Percentiles rank a stretch among this genome's conserved stretches.
These are phyloP conservation scores for Wasmannia auropunctata DNA, from an alignment of 1,140 invertebrate species.

Conservation along the genomic window DNA sequence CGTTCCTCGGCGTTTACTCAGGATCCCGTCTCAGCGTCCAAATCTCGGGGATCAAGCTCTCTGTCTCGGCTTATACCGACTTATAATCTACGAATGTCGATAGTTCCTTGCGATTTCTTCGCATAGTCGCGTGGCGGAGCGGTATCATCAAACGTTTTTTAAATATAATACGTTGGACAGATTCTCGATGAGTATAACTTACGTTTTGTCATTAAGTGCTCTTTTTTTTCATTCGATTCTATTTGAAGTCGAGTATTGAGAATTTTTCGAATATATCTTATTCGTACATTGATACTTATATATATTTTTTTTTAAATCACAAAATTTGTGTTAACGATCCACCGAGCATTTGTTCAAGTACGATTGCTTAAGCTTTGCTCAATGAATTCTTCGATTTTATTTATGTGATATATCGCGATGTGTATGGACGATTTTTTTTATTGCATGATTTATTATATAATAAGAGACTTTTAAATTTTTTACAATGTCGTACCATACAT, in stretches of 20 bases:
- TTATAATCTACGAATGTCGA: neutral
- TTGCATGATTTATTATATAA: neutral
- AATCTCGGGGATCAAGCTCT: constrained; percentile 17
- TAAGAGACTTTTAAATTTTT: neutral
- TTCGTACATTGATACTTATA: neutral
- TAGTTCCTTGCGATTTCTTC: neutral
- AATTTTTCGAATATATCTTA: neutral
- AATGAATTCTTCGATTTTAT: neutral
- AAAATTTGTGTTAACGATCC: neutral
- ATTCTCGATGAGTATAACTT: neutral
- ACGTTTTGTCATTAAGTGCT: too few species aligned
- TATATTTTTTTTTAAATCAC: neutral
- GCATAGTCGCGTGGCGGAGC: neutral
- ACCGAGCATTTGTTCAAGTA: neutral
- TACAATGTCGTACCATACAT: neutral
- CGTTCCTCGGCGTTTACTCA: constrained; percentile 29
- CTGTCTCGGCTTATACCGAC: neutral
- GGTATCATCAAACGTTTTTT: neutral
- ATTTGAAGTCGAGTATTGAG: neutral
- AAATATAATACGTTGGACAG: neutral
- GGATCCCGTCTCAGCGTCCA: neutral
- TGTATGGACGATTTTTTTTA: neutral
- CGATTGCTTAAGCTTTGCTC: neutral
- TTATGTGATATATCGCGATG: neutral
- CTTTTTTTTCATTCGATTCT: neutral